Conservation (phyloP, 2,888 invertebrate genomes). For the Cyclophora albipunctata region DNA sequence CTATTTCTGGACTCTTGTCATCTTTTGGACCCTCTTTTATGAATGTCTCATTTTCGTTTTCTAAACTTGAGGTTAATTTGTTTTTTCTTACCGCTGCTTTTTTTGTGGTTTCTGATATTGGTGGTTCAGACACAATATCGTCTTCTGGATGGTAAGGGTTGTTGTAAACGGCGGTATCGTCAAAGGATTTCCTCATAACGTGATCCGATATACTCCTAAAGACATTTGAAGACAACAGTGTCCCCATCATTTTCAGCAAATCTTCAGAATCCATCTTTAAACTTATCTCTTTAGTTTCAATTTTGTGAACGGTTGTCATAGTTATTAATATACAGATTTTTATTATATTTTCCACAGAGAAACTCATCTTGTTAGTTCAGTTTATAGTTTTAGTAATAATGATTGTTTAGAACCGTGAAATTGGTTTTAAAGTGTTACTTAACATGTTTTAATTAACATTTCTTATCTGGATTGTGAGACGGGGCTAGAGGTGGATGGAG, state of each 20-base stretch:
- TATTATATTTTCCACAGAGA: too few relatives aligned
- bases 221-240: conserved; percentile 5
- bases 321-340: too few relatives aligned
- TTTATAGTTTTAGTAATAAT: too few relatives aligned
- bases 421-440: too few relatives aligned
- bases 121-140: conserved; percentile 9
- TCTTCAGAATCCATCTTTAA: conserved; percentile 35
- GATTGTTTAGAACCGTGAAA: too few relatives aligned
- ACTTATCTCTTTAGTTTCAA: conserved; percentile 14
- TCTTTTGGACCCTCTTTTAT: conserved; percentile 11
- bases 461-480: too few relatives aligned
- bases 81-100: conserved; percentile 1
- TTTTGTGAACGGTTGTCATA: too few relatives aligned
- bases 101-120: background rate
- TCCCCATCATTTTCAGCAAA: conserved; percentile 20
- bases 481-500: too few relatives aligned
- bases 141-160: conserved; percentile 51
- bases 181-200: background rate
- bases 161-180: conserved; percentile 15
- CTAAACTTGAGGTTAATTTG: conserved; percentile 14
- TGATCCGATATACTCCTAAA: conserved; percentile 3
- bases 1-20: background rate
- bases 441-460: too few relatives aligned
- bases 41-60: conserved; percentile 30
- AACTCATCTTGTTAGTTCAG: too few relatives aligned